phyloP scores from a whole-genome alignment of 2,113 vertebrate species.

The Eptatretus burgeri region DNA sequence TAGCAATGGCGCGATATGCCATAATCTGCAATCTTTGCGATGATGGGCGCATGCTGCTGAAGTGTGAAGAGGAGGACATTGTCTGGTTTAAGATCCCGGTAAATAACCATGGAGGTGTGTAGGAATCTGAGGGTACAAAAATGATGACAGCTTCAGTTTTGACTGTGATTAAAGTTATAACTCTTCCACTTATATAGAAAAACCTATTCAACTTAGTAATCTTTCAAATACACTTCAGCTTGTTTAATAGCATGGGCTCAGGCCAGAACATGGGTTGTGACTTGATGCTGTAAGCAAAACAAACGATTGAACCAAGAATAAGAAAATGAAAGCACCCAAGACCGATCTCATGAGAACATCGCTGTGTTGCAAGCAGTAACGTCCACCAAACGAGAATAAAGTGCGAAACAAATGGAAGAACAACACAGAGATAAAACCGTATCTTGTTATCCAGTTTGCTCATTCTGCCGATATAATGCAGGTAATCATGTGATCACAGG shows the following conservation, averaged over 20 bases:
- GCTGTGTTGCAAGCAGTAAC: too few species aligned
- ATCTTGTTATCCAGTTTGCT: too few species aligned
- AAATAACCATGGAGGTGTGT: slow-evolving; percentile 80
- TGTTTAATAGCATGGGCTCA: slow-evolving; percentile 13
- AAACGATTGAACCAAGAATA: too few species aligned
- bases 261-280: slow-evolving; percentile 6
- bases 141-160: neutral
- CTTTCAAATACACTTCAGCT: neutral
- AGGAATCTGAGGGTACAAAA: slow-evolving; percentile 32
- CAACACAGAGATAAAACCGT: too few species aligned
- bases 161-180: neutral
- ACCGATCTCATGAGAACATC: too few species aligned
- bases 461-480: too few species aligned
- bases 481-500: too few species aligned
- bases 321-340: too few species aligned
- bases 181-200: slow-evolving; percentile 1
- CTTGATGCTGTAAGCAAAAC: too few species aligned
- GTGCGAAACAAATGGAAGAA: too few species aligned
- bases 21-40: slow-evolving; percentile 86
- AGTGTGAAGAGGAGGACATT: slow-evolving; percentile 75
- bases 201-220: slow-evolving; percentile 6
- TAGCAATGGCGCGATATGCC: slow-evolving; percentile 91
- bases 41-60: slow-evolving; percentile 47
- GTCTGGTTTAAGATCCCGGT: slow-evolving; percentile 83
- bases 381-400: too few species aligned